Conservation (phyloP, 2,113 vertebrate genomes). For the Oncorhynchus nerka region DNA sequence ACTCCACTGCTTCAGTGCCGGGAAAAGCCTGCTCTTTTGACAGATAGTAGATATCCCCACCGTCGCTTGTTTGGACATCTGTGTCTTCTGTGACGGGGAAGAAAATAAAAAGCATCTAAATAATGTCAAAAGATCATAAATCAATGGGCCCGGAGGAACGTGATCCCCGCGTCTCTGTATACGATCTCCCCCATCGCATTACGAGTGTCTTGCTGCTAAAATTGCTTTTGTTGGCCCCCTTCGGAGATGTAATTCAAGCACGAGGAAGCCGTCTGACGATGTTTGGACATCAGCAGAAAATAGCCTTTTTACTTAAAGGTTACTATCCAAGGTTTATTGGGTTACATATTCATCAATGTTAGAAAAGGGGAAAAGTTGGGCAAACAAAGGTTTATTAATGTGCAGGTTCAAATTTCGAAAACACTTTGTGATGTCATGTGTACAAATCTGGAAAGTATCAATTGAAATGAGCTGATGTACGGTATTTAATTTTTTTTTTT, state of each 20-base stretch:
- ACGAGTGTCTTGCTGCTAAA: slow-evolving; percentile 77
- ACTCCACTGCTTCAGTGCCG: slow-evolving; percentile 76
- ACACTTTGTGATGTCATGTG: slow-evolving; percentile 53
- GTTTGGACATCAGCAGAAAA: slow-evolving; percentile 76
- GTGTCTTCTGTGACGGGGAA: slow-evolving; percentile 94
- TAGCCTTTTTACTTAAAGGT: slow-evolving; percentile 76
- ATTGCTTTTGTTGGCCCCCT: slow-evolving; percentile 81
- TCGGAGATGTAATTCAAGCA: slow-evolving; percentile 87
- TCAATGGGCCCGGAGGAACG: slow-evolving; percentile 92
- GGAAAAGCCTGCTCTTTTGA: slow-evolving; percentile 79
- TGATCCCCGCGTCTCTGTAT: slow-evolving; percentile 80
- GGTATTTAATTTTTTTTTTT: background rate
- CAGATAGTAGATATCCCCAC: slow-evolving; percentile 94
- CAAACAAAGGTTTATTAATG: slow-evolving; percentile 69
- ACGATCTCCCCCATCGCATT: slow-evolving; percentile 61
- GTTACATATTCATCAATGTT: slow-evolving; percentile 59
- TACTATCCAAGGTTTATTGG: slow-evolving; percentile 58
- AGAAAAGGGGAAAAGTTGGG: slow-evolving; percentile 27
- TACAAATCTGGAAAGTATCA: slow-evolving; percentile 62
- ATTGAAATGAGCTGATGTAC: slow-evolving; percentile 40
- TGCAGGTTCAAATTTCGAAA: slow-evolving; percentile 70
- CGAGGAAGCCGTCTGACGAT: slow-evolving; percentile 72
- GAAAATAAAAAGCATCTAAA: slow-evolving; percentile 92
- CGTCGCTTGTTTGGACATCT: slow-evolving; percentile 90
- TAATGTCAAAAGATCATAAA: slow-evolving; percentile 99